Conservation (phyloP, 2,113 vertebrate genomes). For the Pterophyllum scalare region DNA sequence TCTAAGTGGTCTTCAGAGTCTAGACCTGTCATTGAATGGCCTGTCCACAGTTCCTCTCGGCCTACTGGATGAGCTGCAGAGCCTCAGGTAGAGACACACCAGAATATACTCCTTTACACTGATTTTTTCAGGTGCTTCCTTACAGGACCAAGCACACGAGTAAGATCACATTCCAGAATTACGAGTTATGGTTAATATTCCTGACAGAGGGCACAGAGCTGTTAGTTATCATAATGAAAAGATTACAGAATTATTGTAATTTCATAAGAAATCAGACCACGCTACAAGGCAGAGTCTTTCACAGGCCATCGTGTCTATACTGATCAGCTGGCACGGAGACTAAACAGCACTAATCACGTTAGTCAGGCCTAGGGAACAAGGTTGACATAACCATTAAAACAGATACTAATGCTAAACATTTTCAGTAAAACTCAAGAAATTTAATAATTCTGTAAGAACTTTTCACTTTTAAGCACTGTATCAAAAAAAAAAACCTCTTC, state of each 20-base stretch:
- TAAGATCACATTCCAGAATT: not conserved
- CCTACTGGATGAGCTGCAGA: constrained; percentile 88
- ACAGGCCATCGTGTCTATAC: not conserved
- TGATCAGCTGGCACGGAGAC: not conserved
- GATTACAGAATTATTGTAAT: not conserved
- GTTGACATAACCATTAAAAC: not conserved
- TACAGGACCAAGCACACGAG: not conserved
- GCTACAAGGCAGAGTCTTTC: too few species aligned
- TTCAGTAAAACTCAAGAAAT: not conserved
- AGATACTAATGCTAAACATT: not conserved
- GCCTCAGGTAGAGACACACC: constrained; percentile 78
- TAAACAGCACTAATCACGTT: not conserved
- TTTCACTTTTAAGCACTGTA: not conserved
- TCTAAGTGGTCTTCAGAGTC: constrained; percentile 83
- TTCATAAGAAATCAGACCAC: not conserved
- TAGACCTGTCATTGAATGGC: constrained; percentile 95
- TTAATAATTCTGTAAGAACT: not conserved
- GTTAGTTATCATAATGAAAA: not conserved
- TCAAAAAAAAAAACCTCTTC: too few species aligned
- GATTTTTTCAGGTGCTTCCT: not conserved
- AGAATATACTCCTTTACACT: not conserved
- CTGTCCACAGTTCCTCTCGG: constrained; percentile 89
- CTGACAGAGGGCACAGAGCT: not conserved
- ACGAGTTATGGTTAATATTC: not conserved
- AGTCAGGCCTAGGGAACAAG: not conserved